Base-by-base conservation (phyloP, 1,140 invertebrate species). In the Drosophila obscura region DNA sequence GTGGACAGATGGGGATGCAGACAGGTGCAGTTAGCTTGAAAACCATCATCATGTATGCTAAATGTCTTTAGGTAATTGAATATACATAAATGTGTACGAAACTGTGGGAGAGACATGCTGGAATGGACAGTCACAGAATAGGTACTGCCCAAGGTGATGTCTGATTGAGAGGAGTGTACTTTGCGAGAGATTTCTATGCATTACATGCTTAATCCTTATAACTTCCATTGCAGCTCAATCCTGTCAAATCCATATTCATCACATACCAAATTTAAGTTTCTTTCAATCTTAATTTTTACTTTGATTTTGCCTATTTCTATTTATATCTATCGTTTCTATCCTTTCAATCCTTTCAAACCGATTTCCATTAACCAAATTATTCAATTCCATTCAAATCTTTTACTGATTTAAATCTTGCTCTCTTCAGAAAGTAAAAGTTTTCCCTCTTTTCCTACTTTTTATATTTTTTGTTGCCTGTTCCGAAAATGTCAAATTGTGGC, bases 341-440 rank as follows among this genome's bases (percentile, higher is more conserved):
- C n/a, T n/a, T n/a, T n/a, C n/a, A n/a, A n/a, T n/a, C 53, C 55
- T 57, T 57, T 35, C 48, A 69, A 49, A 19, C 49, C 19, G 50
- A 68, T 69, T 69, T 58, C 35, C 64, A 69, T 69, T 69, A 43
- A 24, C 31, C 19, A 57, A 69, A 69, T 68, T 69, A 22, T 52
- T 56, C 39, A 48, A 69, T 35, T 45, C 28, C 39, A 45, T 22
- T 69, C 43, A 31, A 69, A 31, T 41, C 16, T 31, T 19, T 44
- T 19, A 41, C 26, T 28, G 15, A 68, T 58, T 56, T 58, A 19
- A 26, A 7, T 24, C 35, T 15, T 22, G 26, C 45, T 52, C 52
- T 69, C 52, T 24, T 58, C 66, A 58, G 65, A 71, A 71, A 71
- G 67, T 71, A 71, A 71, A 69, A 71, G 67, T 71, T 69, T 19